A percentile compares a stretch with the other conserved stretches of the same genome.
phyloP scores from a whole-genome alignment of 1,140 invertebrate species.

The Lasioglossum albipes region DNA sequence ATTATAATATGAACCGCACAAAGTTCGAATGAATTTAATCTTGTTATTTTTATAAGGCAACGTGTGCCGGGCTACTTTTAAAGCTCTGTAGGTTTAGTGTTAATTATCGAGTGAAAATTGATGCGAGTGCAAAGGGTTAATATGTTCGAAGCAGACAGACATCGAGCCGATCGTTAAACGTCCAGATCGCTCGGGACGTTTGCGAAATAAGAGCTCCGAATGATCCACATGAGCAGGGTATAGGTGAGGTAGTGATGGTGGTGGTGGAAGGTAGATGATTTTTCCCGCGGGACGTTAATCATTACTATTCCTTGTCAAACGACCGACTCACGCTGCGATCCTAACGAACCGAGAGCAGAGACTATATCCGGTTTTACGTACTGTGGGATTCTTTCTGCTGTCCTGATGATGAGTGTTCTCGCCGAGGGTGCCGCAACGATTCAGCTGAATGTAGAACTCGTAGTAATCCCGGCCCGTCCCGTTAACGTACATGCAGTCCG shows the following conservation, averaged over 20 bases:
- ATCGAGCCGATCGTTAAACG: slow-evolving; percentile 6
- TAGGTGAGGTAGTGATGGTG: background rate
- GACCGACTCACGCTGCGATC: slow-evolving; percentile 25
- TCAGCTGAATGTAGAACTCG: slow-evolving; percentile 95
- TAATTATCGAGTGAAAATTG: too few species aligned
- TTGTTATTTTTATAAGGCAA: too few species aligned
- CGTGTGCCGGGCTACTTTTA: too few species aligned
- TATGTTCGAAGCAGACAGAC: background rate
- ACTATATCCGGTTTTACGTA: slow-evolving; percentile 77
- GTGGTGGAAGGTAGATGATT: too few species aligned
- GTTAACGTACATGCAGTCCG: slow-evolving; percentile 96
- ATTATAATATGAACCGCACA: too few species aligned
- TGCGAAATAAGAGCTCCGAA: background rate
- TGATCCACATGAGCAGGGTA: background rate
- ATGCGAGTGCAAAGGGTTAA: background rate
- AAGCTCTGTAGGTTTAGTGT: too few species aligned
- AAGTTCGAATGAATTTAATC: too few species aligned
- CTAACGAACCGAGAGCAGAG: slow-evolving; percentile 10
- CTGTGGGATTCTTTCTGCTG: slow-evolving; percentile 90
- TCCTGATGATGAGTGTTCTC: slow-evolving; percentile 93
- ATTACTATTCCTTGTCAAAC: slow-evolving; percentile 52
- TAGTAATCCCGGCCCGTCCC: slow-evolving; percentile 94
- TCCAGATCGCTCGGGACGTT: background rate
- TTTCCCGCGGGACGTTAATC: slow-evolving; percentile 19
- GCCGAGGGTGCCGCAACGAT: slow-evolving; percentile 94